Base-by-base conservation (phyloP, 1,140 invertebrate species). In the Scaptomyza hsui region DNA sequence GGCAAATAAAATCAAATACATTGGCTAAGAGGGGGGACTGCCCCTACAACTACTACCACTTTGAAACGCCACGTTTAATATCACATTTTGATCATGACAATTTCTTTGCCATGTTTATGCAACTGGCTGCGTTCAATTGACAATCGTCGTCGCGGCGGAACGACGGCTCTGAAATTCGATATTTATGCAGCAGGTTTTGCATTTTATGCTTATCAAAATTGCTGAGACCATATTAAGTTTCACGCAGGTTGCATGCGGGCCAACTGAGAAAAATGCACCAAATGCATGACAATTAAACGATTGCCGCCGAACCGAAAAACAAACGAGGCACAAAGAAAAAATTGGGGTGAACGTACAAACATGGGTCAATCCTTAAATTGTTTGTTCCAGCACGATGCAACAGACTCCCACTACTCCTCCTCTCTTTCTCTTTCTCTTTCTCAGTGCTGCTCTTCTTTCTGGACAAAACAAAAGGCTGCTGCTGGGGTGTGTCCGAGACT, bases 151-250 rank as follows among this genome's bases (percentile, higher is more conserved):
- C 47, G 74, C 59, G 51, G 45, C 48, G 73, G 78, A 73, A 55
- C 71, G 80, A 69, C 71, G 72, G 82, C 82, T 72, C 77, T 86
- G 82, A 86, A 86, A 86, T 88, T 88, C 63, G 82, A 86, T 86
- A 86, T 86, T 86, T 86, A 86, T 86, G 82, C 77, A 88, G 81
- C 81, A 85, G 81, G 81, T 85, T 86, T 86, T 78, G 81, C 81
- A 85, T 85, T 85, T 85, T 85, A 86, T 85, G 82, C 81, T 85
- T 85, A 85, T 85, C 81, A 85, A 85, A 86, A 85, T 86, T 81
- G 81, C 75, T 77, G 69, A 74, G 73, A 72, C 73, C 72, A 83
- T 80, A 85, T 85, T 85, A 81, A 78, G 81, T 86, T 85, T 63
- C 81, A 85, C 61, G 74, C 82, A 74, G 64, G 77, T 77, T 74